Percentiles rank a stretch among this genome's conserved stretches.
Conservation (phyloP, 2,113 vertebrate genomes). For the Tenrec ecaudatus region DNA sequence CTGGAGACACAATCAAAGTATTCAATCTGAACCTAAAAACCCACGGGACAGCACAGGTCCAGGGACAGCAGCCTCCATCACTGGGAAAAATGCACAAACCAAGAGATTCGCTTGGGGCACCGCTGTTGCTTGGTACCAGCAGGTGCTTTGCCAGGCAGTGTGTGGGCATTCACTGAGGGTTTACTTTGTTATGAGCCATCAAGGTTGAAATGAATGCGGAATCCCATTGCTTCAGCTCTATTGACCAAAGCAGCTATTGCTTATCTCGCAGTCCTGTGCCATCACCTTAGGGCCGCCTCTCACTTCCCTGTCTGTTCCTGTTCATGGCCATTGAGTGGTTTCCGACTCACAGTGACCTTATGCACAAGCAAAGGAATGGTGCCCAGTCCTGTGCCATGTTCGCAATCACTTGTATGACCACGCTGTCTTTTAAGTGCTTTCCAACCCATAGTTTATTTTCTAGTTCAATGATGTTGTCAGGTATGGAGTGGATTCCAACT, state of each 20-base stretch:
- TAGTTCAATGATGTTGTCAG: neutral
- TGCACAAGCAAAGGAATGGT: neutral
- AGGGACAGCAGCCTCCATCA: neutral
- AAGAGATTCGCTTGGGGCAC: neutral
- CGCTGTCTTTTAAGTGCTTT: neutral
- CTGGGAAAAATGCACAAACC: neutral
- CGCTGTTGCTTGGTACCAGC: accelerated
- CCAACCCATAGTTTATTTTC: neutral
- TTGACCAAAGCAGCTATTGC: neutral
- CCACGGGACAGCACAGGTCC: accelerated
- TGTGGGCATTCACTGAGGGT: neutral
- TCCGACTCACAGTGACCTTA: neutral
- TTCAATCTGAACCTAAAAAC: neutral
- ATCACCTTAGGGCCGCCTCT: neutral
- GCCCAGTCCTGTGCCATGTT: neutral
- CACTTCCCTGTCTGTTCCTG: neutral
- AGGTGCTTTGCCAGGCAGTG: neutral
- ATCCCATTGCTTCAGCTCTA: neutral
- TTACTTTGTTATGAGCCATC: neutral
- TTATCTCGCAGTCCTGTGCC: neutral
- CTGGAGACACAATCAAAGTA: neutral
- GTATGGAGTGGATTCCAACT: neutral
- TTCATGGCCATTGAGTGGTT: neutral
- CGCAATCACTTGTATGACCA: neutral
- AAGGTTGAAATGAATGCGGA: neutral